Evolutionary conservation across 2,888 invertebrate genomes (phyloP).

Genomic region (Anticlea derivata): DNA sequence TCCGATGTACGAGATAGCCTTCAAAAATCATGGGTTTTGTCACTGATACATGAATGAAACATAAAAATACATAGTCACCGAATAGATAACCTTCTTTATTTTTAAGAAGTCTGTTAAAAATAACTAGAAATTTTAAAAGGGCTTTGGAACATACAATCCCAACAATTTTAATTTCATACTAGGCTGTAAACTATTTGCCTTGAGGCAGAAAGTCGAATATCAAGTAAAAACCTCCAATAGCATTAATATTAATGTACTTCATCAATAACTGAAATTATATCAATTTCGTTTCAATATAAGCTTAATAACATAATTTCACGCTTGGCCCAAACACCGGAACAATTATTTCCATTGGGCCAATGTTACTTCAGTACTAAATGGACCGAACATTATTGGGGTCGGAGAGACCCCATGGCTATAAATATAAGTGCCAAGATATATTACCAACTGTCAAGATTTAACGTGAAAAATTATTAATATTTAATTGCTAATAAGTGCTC

Average conservation of each 20-base stretch:
- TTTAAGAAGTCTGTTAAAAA: too few species aligned
- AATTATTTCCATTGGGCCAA: conserved; percentile 54
- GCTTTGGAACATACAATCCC: too few species aligned
- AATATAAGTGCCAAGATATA: conserved; percentile 33
- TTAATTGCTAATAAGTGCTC: conserved; percentile 18
- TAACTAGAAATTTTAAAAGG: too few species aligned
- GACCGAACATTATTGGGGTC: conserved; percentile 51
- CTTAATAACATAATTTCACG: conserved; percentile 34
- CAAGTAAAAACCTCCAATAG: neutral
- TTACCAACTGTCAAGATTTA: conserved; percentile 32
- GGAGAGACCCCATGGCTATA: conserved; percentile 50
- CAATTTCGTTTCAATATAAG: conserved; percentile 24
- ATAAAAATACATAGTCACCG: too few species aligned
- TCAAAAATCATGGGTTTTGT: too few species aligned
- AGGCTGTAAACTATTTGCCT: too few species aligned
- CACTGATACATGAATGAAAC: too few species aligned
- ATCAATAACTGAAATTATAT: conserved; percentile 19
- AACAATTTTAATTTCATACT: too few species aligned
- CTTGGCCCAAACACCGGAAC: conserved; percentile 41
- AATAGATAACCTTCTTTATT: too few species aligned
- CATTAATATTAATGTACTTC: conserved; percentile 4
- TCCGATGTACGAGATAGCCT: too few species aligned
- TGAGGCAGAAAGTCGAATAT: neutral
- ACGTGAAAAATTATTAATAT: conserved; percentile 29
- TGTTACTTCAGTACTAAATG: conserved; percentile 55